Percentiles rank a stretch among this genome's conserved stretches.
These are phyloP conservation scores for Pseudomyrmex cubaensis DNA, from an alignment of 1,140 invertebrate genomes.

Conservation along the genomic window DNA sequence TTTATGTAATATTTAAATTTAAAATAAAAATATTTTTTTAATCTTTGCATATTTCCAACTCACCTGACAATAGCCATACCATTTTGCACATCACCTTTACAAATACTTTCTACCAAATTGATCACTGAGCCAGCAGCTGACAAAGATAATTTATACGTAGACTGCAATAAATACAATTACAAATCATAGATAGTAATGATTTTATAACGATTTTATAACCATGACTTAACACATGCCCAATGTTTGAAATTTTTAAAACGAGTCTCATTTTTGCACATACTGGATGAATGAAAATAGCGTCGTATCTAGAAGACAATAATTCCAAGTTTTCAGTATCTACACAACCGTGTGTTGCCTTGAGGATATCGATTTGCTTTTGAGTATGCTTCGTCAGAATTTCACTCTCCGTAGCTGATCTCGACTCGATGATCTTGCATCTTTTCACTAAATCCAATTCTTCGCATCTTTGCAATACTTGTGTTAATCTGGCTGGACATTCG, in stretches of 20 bases:
- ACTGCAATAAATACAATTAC: constrained; percentile 85
- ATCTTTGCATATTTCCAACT: constrained; percentile 22
- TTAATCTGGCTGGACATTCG: constrained; percentile 92
- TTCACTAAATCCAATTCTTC: constrained; percentile 90
- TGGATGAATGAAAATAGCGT: constrained; percentile 94
- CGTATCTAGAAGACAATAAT: constrained; percentile 91
- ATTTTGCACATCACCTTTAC: constrained; percentile 90
- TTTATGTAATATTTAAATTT: constrained; percentile 12
- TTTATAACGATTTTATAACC: constrained; percentile 2
- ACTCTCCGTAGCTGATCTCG: constrained; percentile 89
- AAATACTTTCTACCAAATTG: constrained; percentile 91
- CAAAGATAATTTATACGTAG: constrained; percentile 91
- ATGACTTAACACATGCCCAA: constrained; percentile 34
- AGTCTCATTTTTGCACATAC: constrained; percentile 84
- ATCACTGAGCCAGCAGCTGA: constrained; percentile 93
- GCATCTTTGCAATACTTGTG: constrained; percentile 90
- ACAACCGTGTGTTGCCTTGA: constrained; percentile 88
- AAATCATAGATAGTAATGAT: constrained; percentile 12
- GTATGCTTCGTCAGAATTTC: constrained; percentile 90
- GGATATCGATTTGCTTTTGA: constrained; percentile 87
- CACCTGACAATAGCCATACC: constrained; percentile 92
- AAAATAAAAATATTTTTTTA: not conserved
- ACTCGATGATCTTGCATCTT: constrained; percentile 87
- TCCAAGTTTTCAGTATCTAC: constrained; percentile 88
- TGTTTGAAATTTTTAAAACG: not conserved